phyloP scores from a whole-genome alignment of 2,113 vertebrate genomes.

The Pomatorhinus ruficollis region DNA sequence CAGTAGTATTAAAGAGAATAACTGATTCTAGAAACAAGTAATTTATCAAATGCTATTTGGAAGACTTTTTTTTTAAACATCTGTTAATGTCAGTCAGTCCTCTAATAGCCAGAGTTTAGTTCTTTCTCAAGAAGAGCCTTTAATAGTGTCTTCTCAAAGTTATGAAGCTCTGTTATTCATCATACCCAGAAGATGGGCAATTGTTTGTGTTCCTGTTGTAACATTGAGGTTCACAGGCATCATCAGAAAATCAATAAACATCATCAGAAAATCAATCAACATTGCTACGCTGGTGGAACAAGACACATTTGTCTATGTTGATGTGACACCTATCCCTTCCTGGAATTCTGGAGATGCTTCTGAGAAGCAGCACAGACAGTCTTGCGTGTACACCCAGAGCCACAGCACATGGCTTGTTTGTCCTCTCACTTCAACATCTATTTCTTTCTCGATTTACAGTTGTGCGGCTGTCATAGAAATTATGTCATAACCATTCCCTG shows the following conservation, averaged over 20 bases:
- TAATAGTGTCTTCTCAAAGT: not conserved
- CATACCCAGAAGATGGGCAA: not conserved
- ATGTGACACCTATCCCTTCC: not conserved
- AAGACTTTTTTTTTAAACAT: not conserved
- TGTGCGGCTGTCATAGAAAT: not conserved
- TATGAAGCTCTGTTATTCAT: not conserved
- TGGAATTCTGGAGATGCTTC: not conserved
- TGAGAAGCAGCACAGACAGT: not conserved
- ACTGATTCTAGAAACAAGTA: not conserved
- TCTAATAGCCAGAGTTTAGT: not conserved
- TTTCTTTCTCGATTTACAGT: not conserved
- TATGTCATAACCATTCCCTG: conserved; percentile 4
- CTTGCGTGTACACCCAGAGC: not conserved
- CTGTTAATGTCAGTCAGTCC: not conserved
- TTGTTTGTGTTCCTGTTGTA: not conserved
- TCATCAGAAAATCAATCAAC: not conserved
- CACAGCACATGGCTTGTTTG: not conserved
- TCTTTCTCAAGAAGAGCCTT: not conserved
- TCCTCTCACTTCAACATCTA: not conserved
- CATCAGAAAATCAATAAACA: not conserved
- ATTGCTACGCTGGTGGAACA: not conserved
- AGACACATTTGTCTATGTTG: not conserved
- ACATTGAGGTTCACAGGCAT: not conserved
- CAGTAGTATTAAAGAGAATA: not conserved
- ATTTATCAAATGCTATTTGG: not conserved